Conservation (phyloP, 2,797 vertebrate genomes). For the Brachyalestes nurse region DNA sequence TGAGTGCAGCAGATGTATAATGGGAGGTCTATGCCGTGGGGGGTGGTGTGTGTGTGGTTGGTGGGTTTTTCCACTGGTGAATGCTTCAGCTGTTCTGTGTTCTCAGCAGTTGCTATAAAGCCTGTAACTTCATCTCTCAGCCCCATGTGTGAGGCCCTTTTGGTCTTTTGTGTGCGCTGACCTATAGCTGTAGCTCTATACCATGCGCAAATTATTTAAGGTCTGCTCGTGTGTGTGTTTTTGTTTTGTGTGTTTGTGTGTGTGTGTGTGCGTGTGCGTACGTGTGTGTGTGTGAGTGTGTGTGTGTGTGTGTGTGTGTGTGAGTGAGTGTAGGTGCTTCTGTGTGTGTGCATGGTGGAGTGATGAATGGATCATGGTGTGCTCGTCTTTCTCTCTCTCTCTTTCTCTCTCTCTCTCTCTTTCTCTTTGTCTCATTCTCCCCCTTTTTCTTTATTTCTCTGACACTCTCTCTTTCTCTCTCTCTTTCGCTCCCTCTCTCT, state of each 20-base stretch:
- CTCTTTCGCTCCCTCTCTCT: not conserved
- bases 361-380: slow-evolving; percentile 19
- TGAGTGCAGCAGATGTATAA: not conserved
- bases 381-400: not conserved
- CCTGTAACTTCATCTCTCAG: slow-evolving; percentile 47
- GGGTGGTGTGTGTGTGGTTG: slow-evolving; percentile 7
- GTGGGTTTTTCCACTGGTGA: slow-evolving; percentile 39
- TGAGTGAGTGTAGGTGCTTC: too few relatives aligned
- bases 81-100: slow-evolving; percentile 36
- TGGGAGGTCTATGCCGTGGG: not conserved
- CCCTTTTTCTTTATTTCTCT: not conserved
- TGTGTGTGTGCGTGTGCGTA: not conserved
- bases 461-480: slow-evolving; percentile 1
- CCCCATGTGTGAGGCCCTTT: slow-evolving; percentile 3
- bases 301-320: not conserved
- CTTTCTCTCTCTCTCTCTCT: not conserved
- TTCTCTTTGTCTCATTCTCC: not conserved
- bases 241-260: slow-evolving; percentile 19
- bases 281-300: not conserved
- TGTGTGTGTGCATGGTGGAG: slow-evolving; percentile 28
- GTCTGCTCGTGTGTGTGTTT: slow-evolving; percentile 23
- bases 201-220: slow-evolving; percentile 42
- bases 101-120: slow-evolving; percentile 38
- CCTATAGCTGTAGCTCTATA: slow-evolving; percentile 47
- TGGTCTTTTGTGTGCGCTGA: slow-evolving; percentile 28